Evolutionary conservation across 30 jellyfish, hydroid and myxozoan species (phyloP).

Genomic region (Phacellophora camtschatica): DNA sequence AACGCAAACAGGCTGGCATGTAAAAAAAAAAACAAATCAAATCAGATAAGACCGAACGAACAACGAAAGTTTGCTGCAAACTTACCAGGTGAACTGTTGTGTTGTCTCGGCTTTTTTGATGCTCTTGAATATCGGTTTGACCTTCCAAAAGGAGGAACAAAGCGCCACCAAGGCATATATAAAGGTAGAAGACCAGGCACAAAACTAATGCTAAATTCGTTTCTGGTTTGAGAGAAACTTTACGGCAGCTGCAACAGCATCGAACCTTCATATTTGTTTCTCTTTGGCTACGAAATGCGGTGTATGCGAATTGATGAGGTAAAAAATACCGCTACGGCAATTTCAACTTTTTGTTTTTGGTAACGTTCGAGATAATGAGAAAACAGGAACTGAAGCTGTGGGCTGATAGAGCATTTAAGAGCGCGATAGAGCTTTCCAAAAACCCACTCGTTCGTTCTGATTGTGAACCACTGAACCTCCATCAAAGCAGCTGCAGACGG

Average conservation of each 20-base stretch:
- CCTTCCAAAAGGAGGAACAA: conserved; percentile 94
- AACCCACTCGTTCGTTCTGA: conserved; percentile 17
- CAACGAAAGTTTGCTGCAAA: neutral
- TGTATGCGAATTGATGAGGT: too few species aligned
- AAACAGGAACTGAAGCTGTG: too few species aligned
- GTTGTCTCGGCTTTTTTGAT: neutral
- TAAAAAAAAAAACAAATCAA: too few species aligned
- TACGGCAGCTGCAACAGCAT: conserved; percentile 66
- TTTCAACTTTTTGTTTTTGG: neutral
- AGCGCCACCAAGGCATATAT: conserved; percentile 97
- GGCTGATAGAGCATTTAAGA: too few species aligned
- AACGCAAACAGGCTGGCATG: too few species aligned
- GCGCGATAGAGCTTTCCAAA: neutral
- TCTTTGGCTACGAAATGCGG: too few species aligned
- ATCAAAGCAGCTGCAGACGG: neutral
- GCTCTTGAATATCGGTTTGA: conserved; percentile 55
- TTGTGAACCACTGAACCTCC: neutral
- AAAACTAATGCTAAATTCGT: conserved; percentile 90
- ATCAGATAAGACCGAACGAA: neutral
- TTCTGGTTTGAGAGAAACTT: conserved; percentile 84
- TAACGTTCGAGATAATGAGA: neutral
- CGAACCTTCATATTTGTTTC: conserved; percentile 22
- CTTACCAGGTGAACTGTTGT: conserved; percentile 49
- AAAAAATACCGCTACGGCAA: too few species aligned
- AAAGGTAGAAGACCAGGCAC: conserved; percentile 86